Evolutionary conservation across 2,888 invertebrate species (phyloP).

Genomic region (Leptarthrus brevirostris): DNA sequence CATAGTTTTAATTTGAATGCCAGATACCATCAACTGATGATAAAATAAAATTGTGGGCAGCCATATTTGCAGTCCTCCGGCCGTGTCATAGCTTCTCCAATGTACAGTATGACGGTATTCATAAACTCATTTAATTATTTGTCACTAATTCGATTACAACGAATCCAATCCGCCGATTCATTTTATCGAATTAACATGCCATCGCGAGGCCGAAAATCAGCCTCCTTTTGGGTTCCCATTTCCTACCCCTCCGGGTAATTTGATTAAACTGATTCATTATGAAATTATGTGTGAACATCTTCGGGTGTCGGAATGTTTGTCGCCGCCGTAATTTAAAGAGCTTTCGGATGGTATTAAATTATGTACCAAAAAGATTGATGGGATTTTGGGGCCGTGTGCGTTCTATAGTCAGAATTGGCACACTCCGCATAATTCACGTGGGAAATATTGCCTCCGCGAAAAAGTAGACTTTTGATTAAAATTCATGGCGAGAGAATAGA

Average conservation of each 20-base stretch:
- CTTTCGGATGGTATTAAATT: conserved; percentile 11
- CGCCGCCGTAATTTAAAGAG: conserved; percentile 12
- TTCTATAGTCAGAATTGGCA: too few relatives aligned
- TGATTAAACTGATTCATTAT: conserved; percentile 30
- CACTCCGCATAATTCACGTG: too few relatives aligned
- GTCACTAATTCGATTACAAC: conserved; percentile 53
- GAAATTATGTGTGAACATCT: conserved; percentile 33
- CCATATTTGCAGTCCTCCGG: not conserved
- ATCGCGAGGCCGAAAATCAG: not conserved
- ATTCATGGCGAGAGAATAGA: too few relatives aligned
- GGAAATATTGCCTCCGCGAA: too few relatives aligned
- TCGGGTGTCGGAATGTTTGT: not conserved
- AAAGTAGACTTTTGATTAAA: too few relatives aligned
- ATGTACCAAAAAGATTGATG: not conserved
- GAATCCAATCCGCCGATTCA: conserved; percentile 50
- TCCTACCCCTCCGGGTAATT: not conserved
- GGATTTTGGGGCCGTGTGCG: too few relatives aligned
- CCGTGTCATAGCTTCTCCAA: not conserved
- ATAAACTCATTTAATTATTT: conserved; percentile 52
- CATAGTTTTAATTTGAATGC: conserved; percentile 24
- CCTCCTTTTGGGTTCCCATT: too few relatives aligned
- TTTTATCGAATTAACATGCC: conserved; percentile 49
- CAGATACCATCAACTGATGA: conserved; percentile 12
- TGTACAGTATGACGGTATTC: conserved; percentile 27
- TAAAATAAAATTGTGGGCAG: conserved; percentile 23